Percentiles rank a stretch among this genome's conserved stretches.
phyloP scores from a whole-genome alignment of 2,888 invertebrate species.

The Xylocampa areola region DNA sequence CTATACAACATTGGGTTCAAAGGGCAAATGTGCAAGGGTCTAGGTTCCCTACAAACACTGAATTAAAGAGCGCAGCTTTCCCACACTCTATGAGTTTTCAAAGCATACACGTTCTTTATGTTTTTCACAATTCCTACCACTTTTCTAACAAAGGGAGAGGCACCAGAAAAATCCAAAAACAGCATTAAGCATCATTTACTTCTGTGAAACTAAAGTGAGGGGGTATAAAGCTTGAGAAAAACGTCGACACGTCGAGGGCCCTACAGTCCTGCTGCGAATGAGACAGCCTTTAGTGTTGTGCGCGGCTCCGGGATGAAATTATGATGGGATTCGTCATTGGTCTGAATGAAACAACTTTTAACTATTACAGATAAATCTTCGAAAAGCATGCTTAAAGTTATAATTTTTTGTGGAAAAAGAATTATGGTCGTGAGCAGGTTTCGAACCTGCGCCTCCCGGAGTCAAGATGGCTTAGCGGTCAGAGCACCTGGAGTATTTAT shows the following conservation, averaged over 20 bases:
- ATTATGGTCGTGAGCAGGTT: no score
- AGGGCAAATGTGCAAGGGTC: no score
- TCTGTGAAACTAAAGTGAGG: conserved; percentile 50
- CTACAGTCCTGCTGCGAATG: conserved; percentile 62
- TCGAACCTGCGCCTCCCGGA: no score
- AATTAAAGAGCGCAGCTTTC: no score
- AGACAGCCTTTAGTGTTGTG: conserved; percentile 52
- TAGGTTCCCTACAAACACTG: not conserved
- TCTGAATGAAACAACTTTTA: no score
- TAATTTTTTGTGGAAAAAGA: no score
- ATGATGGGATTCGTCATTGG: no score
- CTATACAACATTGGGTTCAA: no score
- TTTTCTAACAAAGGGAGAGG: conserved; percentile 40
- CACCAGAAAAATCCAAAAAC: conserved; percentile 36
- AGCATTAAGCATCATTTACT: conserved; percentile 58
- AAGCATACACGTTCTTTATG: conserved; percentile 5
- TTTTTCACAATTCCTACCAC: conserved; percentile 10
- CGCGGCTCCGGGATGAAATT: not conserved
- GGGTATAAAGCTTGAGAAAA: conserved; percentile 59
- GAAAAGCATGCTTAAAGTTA: no score
- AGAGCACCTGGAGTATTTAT: no score
- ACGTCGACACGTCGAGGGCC: conserved; percentile 60
- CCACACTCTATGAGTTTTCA: not conserved
- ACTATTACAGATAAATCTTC: no score
- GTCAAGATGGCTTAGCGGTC: no score